Conservation (phyloP, 2,888 invertebrate species). For the Caenorhabditis macrosperma region DNA sequence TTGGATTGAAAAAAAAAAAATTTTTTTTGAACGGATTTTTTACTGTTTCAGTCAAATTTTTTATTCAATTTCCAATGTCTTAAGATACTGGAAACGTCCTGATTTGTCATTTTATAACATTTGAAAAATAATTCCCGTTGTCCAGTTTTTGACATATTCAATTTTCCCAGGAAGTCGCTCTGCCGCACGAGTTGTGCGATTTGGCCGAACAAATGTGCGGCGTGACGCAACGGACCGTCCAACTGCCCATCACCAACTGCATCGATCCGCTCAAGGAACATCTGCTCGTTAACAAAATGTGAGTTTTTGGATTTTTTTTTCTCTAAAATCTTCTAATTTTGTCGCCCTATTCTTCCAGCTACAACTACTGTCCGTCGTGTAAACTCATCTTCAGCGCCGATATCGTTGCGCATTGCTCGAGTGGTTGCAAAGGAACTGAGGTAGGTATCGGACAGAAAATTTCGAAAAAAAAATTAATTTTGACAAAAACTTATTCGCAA, state of each 20-base stretch:
- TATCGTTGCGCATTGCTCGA: background rate
- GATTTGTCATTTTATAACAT: no score
- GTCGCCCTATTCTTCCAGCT: conserved; percentile 14
- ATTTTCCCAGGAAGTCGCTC: background rate
- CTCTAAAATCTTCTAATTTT: background rate
- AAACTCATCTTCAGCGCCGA: background rate
- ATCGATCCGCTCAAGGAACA: conserved; percentile 42
- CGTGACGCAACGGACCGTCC: background rate
- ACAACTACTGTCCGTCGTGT: conserved; percentile 29
- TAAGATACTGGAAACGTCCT: no score
- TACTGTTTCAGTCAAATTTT: no score
- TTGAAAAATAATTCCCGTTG: no score
- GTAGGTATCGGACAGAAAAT: no score
- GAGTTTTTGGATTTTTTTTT: background rate
- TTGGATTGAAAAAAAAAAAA: no score
- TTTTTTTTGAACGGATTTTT: no score
- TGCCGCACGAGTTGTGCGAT: background rate
- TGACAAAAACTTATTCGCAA: no score
- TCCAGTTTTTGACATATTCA: no score
- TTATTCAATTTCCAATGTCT: no score
- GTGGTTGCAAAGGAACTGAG: no score
- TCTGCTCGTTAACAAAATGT: conserved; percentile 42
- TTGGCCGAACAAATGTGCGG: conserved; percentile 19
- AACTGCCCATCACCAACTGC: conserved; percentile 22
- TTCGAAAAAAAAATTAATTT: no score